Base-by-base conservation (phyloP, 2,888 invertebrate genomes). In the Chrysolina haemoptera region DNA sequence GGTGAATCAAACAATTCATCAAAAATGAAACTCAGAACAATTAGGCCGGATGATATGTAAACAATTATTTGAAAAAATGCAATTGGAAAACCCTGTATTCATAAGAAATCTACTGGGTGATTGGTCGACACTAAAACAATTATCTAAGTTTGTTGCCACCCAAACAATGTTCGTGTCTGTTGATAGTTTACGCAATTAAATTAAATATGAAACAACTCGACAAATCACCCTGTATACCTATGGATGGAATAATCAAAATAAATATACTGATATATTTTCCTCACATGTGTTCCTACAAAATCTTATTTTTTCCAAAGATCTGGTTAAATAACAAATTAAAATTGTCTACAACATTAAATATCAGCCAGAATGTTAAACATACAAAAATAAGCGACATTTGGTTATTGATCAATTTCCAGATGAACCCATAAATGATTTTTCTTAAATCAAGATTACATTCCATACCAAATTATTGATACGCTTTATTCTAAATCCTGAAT, bases 221-320 rank as follows among this genome's bases (percentile, higher is more conserved):
- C 59, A 27, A 59, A 59, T 59, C 59, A 59, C 59, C 59, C 59
- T 55, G 22, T 59, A 27, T 59, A 59, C n/a, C 59, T 59, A 27
- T 59, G 59, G 59, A 59, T 59, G 59, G 59, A 66, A 66, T 48
- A 22, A 66, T 48, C 8, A 16, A 66, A 66, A 53, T 9, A 10
- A 63, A 35, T 12, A 35, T 43, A n/a, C 22, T 10, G 35, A 50
- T 46, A 50, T 46, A 40, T 48, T 67, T 48, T 53, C 20, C 55
- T 40, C 53, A 55, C 53, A 65, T 41, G 18, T 72, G 68, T 64
- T 71, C 50, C 72, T 76, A 76, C 65, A 76, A 73, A 77, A 72
- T 68, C 71, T 75, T 75, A 71, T 40, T 74, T 68, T 63, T 12
- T 53, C 18, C 8, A 53, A 53, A 53, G 11, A 53, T 53, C 8